Evolutionary conservation across 1,140 invertebrate species (phyloP), one percentile per base, ranked within the genome.

Genomic region (Chironomus striatipennis): DNA sequence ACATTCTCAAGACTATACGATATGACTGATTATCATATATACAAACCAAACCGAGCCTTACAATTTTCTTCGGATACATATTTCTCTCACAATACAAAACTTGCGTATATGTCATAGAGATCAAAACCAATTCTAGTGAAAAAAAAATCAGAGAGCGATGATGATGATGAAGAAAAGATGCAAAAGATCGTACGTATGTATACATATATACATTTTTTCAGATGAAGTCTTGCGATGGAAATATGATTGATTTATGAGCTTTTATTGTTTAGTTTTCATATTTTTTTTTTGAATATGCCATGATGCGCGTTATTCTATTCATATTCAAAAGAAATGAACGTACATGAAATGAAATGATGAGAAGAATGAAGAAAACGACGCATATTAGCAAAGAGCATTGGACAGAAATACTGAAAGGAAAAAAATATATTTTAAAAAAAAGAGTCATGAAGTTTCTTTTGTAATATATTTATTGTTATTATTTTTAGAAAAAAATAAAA

Each of bases 211-310:
- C n/a, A 34, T 34, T 2, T 34, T 34, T 5, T 34, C 1, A 34
- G 24, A 34, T 34, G 24, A 34, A 34, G 24, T 34, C 24, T 34
- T 34, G 24, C 24, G 47, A 57, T 9, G 15, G 15, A 57, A 57
- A 57, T 57, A 57, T 57, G 47, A 57, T 57, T 57, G 47, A 57
- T 57, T 57, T 57, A 57, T 57, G 47, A 57, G 47, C 12, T 57
- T 57, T 57, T 57, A 57, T 57, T 57, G 47, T 57, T 57, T n/a
- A n/a, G 24, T 34, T 34, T n/a, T n/a, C 15, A 15, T 8, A 8
- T 47, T 47, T 47, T 43, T 43, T 43, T 57, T 57, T 12, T 12
- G 47, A 57, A n/a, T 57, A 57, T 57, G 47, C n/a, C 12, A n/a
- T n/a, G 12, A 57, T 57, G 47, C 47, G 47, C 47, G 47, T 57